Base-by-base conservation (phyloP, 2,888 invertebrate species). In the Eupithecia insigniata region DNA sequence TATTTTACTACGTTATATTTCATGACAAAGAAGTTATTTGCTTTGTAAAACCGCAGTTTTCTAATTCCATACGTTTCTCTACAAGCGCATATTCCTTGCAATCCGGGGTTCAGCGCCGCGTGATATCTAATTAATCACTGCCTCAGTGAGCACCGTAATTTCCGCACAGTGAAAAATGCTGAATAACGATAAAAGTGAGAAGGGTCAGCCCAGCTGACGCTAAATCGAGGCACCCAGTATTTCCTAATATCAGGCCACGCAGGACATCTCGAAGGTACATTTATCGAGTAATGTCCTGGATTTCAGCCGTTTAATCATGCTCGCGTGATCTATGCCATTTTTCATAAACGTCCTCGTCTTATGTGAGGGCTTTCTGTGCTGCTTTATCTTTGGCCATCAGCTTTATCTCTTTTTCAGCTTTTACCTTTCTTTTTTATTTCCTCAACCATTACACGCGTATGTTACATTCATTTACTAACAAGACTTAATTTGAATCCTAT, bases 91-190 rank as follows among this genome's bases (percentile, higher is more conserved):
- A 74, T 79, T 73, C 75, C 77, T 79, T 77, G 76, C 78, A 71
- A 71, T 77, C 70, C 62, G 70, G 65, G 68, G 72, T 26, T 12
- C 58, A 72, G 77, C 71, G 69, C 73, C 66, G 82, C 85, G 82
- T 85, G 84, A 85, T 87, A 85, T 82, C 88, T 90, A 91, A 92
- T 92, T 91, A 92, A 92, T 92, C 91, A 90, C 87, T 84, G 88
- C 83, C 88, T 84, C 79, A 81, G 85, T 81, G 78, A 83, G 83
- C 84, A 80, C 78, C 80, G 86, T 88, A 89, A 91, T 91, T 91
- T 90, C 88, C 89, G 87, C 82, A 77, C 84, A 88, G 86, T 87
- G 87, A 89, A 91, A 91, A 92, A 90, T 87, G 87, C 90, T 88
- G 87, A 86, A 85, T 88, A 86, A 89, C 87, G 87, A 90, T 90